A percentile compares a stretch with the other conserved stretches of the same genome.
Conservation (phyloP, 2,888 invertebrate genomes). For the Laothoe populi region DNA sequence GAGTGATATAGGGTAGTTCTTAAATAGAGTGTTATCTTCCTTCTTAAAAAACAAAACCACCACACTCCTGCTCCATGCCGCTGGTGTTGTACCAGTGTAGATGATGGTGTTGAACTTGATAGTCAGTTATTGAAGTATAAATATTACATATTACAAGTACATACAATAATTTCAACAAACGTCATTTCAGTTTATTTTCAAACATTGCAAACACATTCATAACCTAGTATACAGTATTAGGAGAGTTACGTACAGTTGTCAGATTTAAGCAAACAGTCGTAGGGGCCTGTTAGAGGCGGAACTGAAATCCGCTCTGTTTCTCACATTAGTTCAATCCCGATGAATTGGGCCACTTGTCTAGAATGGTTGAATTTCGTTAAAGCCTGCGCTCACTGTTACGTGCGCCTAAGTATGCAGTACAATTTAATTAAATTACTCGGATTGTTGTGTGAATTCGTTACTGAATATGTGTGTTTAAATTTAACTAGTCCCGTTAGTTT, state of each 20-base stretch:
- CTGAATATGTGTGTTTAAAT: constrained; percentile 15
- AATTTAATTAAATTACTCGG: constrained; percentile 15
- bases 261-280: constrained; percentile 70
- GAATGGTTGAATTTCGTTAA: constrained; percentile 46
- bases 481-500: not conserved
- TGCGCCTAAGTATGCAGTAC: constrained; percentile 23
- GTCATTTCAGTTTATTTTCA: not conserved
- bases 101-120: no score
- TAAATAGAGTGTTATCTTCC: no score
- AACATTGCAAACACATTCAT: not conserved
- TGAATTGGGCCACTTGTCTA: constrained; percentile 64
- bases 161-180: no score
- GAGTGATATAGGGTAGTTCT: no score
- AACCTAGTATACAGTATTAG: constrained; percentile 8
- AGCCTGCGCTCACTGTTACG: constrained; percentile 33
- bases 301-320: constrained; percentile 63
- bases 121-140: no score
- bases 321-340: constrained; percentile 73
- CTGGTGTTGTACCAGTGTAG: no score
- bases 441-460: not conserved
- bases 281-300: constrained; percentile 57
- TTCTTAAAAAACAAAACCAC: no score
- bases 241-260: constrained; percentile 56
- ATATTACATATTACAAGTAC: no score
- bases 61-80: no score